Conservation (phyloP, 2,797 vertebrate species). For the Danionella dracula region DNA sequence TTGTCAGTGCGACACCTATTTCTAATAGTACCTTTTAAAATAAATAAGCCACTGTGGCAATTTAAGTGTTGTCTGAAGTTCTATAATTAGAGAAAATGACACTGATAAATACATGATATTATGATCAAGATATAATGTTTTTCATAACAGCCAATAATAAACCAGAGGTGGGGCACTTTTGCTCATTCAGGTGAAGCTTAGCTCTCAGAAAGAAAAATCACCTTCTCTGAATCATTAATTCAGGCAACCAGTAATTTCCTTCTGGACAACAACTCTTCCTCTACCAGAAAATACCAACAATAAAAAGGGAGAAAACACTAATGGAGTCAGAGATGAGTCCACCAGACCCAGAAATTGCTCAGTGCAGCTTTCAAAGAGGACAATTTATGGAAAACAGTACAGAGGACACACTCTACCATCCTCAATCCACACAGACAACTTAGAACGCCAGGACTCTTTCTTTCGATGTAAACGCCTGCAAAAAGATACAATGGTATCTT, state of each 20-base stretch:
- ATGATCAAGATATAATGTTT: too few species aligned
- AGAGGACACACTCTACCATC: not conserved
- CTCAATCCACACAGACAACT: not conserved
- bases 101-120: too few species aligned
- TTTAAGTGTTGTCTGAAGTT: too few species aligned
- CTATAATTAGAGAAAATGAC: too few species aligned
- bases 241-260: conserved; percentile 21
- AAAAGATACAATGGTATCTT: too few species aligned
- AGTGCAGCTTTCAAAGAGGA: not conserved
- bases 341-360: not conserved
- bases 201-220: conserved; percentile 9
- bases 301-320: not conserved
- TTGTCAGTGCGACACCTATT: conserved; percentile 19
- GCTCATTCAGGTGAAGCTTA: conserved; percentile 24
- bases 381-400: not conserved
- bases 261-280: not conserved
- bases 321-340: not conserved
- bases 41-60: too few species aligned
- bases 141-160: not conserved
- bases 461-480: too few species aligned
- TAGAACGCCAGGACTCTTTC: not conserved
- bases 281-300: not conserved
- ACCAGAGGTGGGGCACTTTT: conserved; percentile 2
- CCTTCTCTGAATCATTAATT: conserved; percentile 21
- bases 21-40: too few species aligned